A percentile compares a stretch with the other conserved stretches of the same genome.
These are phyloP conservation scores for Mythimna ferrago DNA, from an alignment of 2,888 invertebrate species.

Conservation along the genomic window DNA sequence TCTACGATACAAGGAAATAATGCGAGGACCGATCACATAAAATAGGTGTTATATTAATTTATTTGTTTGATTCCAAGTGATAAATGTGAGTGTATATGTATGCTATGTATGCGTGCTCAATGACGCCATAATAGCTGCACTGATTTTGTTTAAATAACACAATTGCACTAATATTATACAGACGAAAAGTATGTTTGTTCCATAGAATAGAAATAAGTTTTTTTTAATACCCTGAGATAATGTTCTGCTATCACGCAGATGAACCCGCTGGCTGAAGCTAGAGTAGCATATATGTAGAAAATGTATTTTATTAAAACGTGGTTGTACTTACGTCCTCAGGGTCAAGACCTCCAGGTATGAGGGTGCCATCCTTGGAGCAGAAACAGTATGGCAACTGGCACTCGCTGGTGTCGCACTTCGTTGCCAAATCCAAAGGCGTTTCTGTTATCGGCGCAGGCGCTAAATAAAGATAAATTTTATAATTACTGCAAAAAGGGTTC, in stretches of 20 bases:
- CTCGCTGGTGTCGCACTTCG: conserved; percentile 93
- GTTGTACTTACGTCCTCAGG: conserved; percentile 93
- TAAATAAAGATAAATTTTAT: conserved; percentile 70
- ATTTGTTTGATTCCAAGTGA: not conserved
- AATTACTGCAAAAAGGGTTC: not conserved
- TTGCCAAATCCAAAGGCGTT: conserved; percentile 94
- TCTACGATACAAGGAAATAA: conserved; percentile 13
- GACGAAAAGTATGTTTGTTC: too few relatives aligned
- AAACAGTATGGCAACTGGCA: conserved; percentile 97
- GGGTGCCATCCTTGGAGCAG: conserved; percentile 97
- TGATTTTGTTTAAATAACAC: not conserved
- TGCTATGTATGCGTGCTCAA: not conserved
- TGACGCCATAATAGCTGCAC: too few relatives aligned
- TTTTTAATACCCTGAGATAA: too few relatives aligned
- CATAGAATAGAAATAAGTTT: too few relatives aligned
- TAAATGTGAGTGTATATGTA: not conserved
- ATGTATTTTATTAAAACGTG: not conserved
- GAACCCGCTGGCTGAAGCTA: too few relatives aligned
- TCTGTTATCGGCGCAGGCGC: conserved; percentile 96
- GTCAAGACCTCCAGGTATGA: conserved; percentile 95
- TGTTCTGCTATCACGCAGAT: too few relatives aligned
- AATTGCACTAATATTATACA: too few relatives aligned
- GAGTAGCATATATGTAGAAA: not conserved
- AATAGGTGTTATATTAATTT: not conserved
- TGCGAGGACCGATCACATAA: not conserved